Conservation (phyloP, 2,888 invertebrate species). For the Encarsia formosa region DNA sequence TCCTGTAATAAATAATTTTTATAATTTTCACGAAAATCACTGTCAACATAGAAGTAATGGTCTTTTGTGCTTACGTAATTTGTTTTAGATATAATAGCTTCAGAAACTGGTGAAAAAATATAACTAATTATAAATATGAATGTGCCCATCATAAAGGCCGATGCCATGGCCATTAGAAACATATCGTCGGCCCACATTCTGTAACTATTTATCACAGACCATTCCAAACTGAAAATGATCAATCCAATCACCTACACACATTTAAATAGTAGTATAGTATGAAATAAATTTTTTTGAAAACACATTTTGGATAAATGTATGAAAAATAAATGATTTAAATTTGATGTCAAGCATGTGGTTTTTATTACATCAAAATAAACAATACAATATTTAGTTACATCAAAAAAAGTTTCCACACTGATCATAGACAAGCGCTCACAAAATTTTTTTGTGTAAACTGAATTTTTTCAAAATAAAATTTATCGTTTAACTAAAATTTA, state of each 20-base stretch:
- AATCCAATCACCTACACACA: slow-evolving; percentile 18
- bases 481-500: too few species aligned
- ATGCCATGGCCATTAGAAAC: slow-evolving; percentile 22
- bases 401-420: too few species aligned
- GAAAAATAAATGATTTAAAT: too few species aligned
- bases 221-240: slow-evolving; percentile 16
- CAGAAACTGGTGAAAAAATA: slow-evolving; percentile 24
- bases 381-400: too few species aligned
- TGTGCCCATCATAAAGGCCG: slow-evolving; percentile 25
- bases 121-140: slow-evolving; percentile 25
- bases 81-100: slow-evolving; percentile 25
- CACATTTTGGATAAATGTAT: too few species aligned
- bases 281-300: too few species aligned
- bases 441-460: too few species aligned
- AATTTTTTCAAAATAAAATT: too few species aligned
- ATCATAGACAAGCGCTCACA: too few species aligned
- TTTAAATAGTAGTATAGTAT: too few species aligned
- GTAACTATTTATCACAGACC: slow-evolving; percentile 10
- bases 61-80: slow-evolving; percentile 19
- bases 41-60: not conserved
- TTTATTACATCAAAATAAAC: too few species aligned
- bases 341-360: too few species aligned
- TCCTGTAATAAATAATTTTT: slow-evolving; percentile 15
- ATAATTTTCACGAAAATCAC: not conserved
- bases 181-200: slow-evolving; percentile 7